Percentiles rank a stretch among this genome's conserved stretches.
Evolutionary conservation across 2,113 vertebrate genomes (phyloP).

Genomic region (Toxostoma redivivum): DNA sequence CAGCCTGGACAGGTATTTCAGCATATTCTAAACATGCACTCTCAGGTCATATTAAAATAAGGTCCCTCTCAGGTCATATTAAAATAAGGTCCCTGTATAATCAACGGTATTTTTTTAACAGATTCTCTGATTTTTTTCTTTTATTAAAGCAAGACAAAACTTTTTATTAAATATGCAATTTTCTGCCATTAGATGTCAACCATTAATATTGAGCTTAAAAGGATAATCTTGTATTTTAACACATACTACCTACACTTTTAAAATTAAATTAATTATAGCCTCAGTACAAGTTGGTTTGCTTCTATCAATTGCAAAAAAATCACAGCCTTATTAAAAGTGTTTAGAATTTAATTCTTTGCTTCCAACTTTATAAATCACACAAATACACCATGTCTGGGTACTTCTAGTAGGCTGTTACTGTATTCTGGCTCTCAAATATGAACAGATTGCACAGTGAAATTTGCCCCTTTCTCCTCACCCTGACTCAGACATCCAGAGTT

Average conservation of each 20-base stretch:
- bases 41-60: not conserved
- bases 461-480: not conserved
- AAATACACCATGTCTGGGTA: not conserved
- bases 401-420: not conserved
- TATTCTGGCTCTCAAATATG: not conserved
- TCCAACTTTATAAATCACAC: not conserved
- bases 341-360: not conserved
- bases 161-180: not conserved
- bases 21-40: accelerated
- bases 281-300: not conserved
- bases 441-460: not conserved
- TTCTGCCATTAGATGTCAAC: not conserved
- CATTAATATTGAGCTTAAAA: not conserved
- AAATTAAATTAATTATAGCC: not conserved
- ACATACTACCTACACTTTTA: not conserved
- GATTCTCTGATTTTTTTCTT: not conserved
- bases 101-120: not conserved
- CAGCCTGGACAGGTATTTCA: not conserved
- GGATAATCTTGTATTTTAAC: not conserved
- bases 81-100: not conserved
- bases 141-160: not conserved
- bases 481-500: not conserved
- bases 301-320: not conserved
- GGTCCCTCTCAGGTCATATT: not conserved
- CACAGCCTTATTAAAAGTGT: not conserved